Base-by-base conservation (phyloP, 2,113 vertebrate genomes). In the Sylvietta virens region DNA sequence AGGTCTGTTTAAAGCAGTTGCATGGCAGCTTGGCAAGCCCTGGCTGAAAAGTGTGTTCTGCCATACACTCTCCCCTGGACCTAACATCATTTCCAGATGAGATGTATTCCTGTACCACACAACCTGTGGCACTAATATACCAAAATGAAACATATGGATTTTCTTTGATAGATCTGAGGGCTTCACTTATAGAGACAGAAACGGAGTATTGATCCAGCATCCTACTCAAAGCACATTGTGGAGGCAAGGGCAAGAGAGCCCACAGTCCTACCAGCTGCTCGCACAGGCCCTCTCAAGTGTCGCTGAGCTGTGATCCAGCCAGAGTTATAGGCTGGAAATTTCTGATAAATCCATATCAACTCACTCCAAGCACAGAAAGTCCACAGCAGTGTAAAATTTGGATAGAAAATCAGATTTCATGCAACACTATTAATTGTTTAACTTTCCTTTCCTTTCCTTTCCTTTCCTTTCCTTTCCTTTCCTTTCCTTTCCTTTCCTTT, bases 241-340 rank as follows among this genome's bases (percentile, higher is more conserved):
- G 28, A 42, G n/a, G 40, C 30, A 72, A 87, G 24, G 6, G 28
- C 51, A 40, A 37, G 37, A 37, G 37, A 70, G 51, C 6, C 33
- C 31, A 39, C 1, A 0, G 33, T 30, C 27, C 56, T 16, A 51
- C 16, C 13, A 23, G 48, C 21, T 0, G 0, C 33, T 18, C 2
- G 0, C 44, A 48, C 0, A 1, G 14, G 7, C 26, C 8, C 26
- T 71, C 53, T 44, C 42, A 61, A 10, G 10, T 15, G 19, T 22
- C 3, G 3, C 13, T 5, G 2, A 81, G 17, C 42, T 13, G 2
- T 37, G n/a, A 66, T 9, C 23, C 35, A 37, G 50, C 3, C 62
- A 57, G 45, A 83, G 30, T 11, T 45, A 44, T 1, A 11, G 26
- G 6, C 22, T 51, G 16, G 10, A 89, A n/a, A 70, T 5, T 7